Conservation (phyloP, 2,888 invertebrate genomes). For the Ferrisia virgata region DNA sequence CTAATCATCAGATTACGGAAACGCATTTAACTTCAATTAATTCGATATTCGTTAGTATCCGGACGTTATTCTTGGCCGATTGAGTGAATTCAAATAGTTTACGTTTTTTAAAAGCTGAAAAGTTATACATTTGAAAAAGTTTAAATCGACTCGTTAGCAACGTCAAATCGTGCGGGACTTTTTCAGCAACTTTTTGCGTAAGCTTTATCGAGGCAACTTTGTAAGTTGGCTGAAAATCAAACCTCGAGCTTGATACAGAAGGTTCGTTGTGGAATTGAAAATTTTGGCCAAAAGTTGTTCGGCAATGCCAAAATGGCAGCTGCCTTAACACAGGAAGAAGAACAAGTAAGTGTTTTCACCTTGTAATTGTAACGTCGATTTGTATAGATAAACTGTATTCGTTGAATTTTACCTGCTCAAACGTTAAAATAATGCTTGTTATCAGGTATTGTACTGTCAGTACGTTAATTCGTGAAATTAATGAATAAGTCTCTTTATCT, state of each 20-base stretch:
- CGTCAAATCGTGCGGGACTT: background rate
- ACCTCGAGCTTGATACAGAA: background rate
- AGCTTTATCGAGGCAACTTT: background rate
- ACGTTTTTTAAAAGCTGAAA: background rate
- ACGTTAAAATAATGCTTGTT: background rate
- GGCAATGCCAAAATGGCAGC: constrained; percentile 46
- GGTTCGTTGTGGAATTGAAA: background rate
- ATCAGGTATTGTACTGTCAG: background rate
- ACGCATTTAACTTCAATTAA: background rate
- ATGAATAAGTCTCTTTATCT: background rate
- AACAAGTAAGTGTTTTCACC: constrained; percentile 35
- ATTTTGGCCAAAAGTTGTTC: background rate
- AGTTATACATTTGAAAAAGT: background rate
- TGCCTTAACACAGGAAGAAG: constrained; percentile 36
- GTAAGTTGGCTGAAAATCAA: background rate
- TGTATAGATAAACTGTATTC: background rate
- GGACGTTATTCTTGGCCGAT: background rate
- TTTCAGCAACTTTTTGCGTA: background rate
- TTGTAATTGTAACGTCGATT: background rate
- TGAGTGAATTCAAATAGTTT: background rate
- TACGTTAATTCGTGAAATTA: background rate
- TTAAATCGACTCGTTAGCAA: background rate
- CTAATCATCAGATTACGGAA: background rate
- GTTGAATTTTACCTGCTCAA: background rate
- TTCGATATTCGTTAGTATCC: background rate